Conservation (phyloP, 1,140 invertebrate species). For the Pseudomyrmex gracilis region DNA sequence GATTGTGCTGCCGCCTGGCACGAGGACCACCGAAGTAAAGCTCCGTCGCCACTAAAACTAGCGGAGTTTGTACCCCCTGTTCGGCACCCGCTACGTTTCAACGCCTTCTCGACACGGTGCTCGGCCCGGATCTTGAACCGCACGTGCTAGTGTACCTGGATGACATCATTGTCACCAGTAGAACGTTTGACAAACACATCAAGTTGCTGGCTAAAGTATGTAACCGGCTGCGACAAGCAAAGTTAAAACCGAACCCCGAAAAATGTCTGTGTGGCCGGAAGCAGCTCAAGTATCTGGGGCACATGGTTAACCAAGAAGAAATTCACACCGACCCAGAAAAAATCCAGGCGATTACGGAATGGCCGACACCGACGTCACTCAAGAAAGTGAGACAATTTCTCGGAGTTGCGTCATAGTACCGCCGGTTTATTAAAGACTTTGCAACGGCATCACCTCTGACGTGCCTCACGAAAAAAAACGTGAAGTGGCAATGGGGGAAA, state of each 20-base stretch:
- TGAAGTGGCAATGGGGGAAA: background rate
- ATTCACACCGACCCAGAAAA: background rate
- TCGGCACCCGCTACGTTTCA: background rate
- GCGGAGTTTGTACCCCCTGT: no score
- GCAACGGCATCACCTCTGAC: background rate
- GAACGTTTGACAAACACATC: background rate
- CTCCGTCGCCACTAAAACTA: no score
- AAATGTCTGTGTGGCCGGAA: background rate
- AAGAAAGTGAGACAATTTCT: background rate
- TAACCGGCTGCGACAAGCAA: background rate
- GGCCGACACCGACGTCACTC: background rate
- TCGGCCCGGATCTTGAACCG: background rate
- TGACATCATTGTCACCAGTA: background rate
- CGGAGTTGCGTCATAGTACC: background rate
- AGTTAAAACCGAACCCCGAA: background rate
- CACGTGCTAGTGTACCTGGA: background rate
- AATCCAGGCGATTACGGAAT: background rate
- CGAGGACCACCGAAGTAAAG: no score
- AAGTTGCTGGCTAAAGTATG: background rate
- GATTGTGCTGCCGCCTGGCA: no score
- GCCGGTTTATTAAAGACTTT: background rate
- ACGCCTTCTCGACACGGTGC: background rate
- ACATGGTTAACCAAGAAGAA: background rate
- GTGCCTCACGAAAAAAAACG: background rate
- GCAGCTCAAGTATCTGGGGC: background rate